Evolutionary conservation across 2,113 vertebrate genomes (phyloP).

Genomic region (Xyliphius kryptos): DNA sequence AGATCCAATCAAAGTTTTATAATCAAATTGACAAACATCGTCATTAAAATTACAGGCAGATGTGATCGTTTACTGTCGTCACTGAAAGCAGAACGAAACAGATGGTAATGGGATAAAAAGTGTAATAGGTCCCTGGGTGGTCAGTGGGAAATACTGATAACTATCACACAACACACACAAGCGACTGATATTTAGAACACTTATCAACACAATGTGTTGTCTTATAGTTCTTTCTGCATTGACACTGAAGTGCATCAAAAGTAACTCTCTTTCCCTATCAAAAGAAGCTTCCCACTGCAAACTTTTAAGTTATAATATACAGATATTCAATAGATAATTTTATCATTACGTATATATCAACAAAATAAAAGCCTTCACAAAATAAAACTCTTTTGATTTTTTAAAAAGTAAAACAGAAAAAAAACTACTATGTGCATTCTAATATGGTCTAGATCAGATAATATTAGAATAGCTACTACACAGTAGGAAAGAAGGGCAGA

Average conservation of each 20-base stretch:
- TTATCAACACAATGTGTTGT: constrained; percentile 45
- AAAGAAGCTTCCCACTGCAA: constrained; percentile 56
- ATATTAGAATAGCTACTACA: constrained; percentile 26
- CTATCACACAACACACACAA: constrained; percentile 50
- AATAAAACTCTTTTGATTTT: constrained; percentile 64
- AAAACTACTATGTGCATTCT: constrained; percentile 50
- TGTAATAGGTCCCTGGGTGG: constrained; percentile 41
- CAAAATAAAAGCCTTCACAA: constrained; percentile 68
- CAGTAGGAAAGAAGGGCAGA: constrained; percentile 44
- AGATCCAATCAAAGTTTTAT: background rate
- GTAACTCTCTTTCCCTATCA: constrained; percentile 37
- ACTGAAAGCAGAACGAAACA: background rate
- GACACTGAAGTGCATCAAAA: constrained; percentile 46
- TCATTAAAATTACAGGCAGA: background rate
- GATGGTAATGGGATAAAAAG: background rate
- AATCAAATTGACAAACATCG: background rate
- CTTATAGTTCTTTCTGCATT: constrained; percentile 33
- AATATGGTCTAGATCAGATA: constrained; percentile 26
- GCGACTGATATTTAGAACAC: constrained; percentile 53
- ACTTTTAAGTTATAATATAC: constrained; percentile 53
- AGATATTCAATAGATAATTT: constrained; percentile 53
- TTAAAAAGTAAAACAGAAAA: constrained; percentile 61
- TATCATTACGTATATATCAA: constrained; percentile 46
- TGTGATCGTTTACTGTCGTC: background rate
- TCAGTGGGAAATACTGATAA: constrained; percentile 35